Evolutionary conservation across 92 coral and sea anemone species (phyloP), one percentile per base, ranked within the genome.

Genomic region (Epizoanthus stellaris): DNA sequence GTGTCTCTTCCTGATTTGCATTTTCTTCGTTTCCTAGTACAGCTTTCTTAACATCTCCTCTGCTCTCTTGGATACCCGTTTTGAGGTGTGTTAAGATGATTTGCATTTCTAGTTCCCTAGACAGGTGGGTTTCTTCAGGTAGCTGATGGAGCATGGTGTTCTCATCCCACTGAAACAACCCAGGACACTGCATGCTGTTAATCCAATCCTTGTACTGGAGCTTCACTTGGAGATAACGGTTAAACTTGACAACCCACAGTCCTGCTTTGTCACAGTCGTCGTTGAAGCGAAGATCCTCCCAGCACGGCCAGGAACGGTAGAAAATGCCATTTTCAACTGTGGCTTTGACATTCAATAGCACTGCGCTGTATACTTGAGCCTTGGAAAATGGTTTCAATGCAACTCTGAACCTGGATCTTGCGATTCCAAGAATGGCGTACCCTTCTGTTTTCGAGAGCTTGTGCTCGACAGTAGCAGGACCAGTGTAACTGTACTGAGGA

Each of bases 251-350:
- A n/a, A 88, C 91, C 88, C 88, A 88, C 17, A 88, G 73, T 58
- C 85, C 85, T 34, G 75, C 88, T 70, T 83, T 76, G 73, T 88
- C 91, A 76, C 91, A 88, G 59, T 88, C 91, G 56, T 88, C 91
- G 52, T 84, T 88, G 85, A 88, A 88, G 53, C 91, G 91, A 30
- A 88, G 74, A 76, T 88, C 91, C 49, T 88, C 91, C 91, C 91
- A 88, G 85, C 80, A 84, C 14, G 88, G 91, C 91, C 91, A 88
- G 47, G 91, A 85, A 3, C 91, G 91, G 54, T 88, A 88, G 19
- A 69, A 88, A 13, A 88, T 88, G 9, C 70, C 70, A 10, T 70
- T 77, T 69, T 68, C 75, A 9, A 84, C 91, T 0, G 91, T 88
- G 20, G 85, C 81, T 67, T 70, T 85, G 60, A 88, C 88, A 67